Evolutionary conservation across 2,797 vertebrate species (phyloP).

Genomic region (Acrossocheilus wenchowensis): DNA sequence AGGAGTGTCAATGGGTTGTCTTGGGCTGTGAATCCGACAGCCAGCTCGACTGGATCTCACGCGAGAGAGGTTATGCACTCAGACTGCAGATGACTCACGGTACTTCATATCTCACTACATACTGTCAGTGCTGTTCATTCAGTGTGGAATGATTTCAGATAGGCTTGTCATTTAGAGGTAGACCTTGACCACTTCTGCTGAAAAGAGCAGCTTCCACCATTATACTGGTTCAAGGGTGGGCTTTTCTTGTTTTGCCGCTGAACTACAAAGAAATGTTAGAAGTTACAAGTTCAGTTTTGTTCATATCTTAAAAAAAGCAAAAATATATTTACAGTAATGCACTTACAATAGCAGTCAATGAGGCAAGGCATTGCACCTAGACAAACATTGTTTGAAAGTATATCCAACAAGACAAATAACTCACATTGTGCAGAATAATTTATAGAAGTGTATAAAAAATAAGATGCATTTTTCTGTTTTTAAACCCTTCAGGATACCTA

Average conservation of each 20-base stretch:
- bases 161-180: conserved; percentile 17
- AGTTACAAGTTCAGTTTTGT: background rate
- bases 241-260: background rate
- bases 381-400: background rate
- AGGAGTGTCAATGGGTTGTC: conserved; percentile 43
- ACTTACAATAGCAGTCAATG: background rate
- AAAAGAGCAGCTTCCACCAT: background rate
- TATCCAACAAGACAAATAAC: background rate
- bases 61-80: conserved; percentile 21
- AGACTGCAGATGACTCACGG: conserved; percentile 34
- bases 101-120: conserved; percentile 31
- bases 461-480: background rate
- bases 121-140: conserved; percentile 38
- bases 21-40: conserved; percentile 50
- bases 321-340: background rate
- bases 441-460: background rate
- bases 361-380: background rate
- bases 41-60: conserved; percentile 46
- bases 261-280: background rate
- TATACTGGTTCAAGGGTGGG: background rate
- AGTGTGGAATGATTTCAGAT: conserved; percentile 40
- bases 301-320: background rate
- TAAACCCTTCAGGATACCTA: background rate
- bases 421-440: background rate
- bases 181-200: conserved; percentile 7